Conservation (phyloP, 2,797 vertebrate genomes). For the Gastrophryne carolinensis region DNA sequence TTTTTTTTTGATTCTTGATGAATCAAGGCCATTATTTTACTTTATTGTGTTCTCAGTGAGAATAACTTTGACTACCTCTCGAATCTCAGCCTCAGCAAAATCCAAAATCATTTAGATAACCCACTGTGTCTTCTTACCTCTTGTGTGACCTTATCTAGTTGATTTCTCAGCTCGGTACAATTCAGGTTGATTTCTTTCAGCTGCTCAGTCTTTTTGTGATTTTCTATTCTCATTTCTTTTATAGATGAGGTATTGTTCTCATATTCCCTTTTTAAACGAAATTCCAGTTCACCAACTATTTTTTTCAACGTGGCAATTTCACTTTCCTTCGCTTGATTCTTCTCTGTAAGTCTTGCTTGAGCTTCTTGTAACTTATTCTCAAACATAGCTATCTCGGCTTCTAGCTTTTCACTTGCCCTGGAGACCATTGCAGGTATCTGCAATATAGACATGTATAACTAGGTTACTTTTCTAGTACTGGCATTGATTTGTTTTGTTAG, state of each 20-base stretch:
- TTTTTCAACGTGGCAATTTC: constrained; percentile 67
- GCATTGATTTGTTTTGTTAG: background rate
- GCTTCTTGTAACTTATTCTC: constrained; percentile 66
- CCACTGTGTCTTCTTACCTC: constrained; percentile 70
- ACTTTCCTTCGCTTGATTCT: constrained; percentile 65
- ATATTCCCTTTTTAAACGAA: constrained; percentile 69
- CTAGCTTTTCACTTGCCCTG: constrained; percentile 65
- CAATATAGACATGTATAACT: background rate
- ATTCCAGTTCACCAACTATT: constrained; percentile 62
- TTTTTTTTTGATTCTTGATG: no score
- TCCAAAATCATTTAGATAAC: no score
- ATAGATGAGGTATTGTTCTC: constrained; percentile 59
- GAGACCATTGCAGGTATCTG: constrained; percentile 72
- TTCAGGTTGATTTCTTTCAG: constrained; percentile 70
- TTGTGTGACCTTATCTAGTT: constrained; percentile 68
- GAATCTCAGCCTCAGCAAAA: no score
- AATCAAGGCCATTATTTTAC: no score
- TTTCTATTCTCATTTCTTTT: constrained; percentile 65
- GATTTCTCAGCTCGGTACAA: constrained; percentile 68
- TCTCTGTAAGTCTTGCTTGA: constrained; percentile 60
- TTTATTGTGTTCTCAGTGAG: no score
- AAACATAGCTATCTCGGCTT: constrained; percentile 64
- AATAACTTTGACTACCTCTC: no score
- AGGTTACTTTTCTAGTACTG: background rate
- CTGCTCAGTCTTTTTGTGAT: constrained; percentile 72